A percentile compares a stretch with the other conserved stretches of the same genome.
Conservation (phyloP, 2,888 invertebrate species). For the Hydrotaea cyrtoneurina region DNA sequence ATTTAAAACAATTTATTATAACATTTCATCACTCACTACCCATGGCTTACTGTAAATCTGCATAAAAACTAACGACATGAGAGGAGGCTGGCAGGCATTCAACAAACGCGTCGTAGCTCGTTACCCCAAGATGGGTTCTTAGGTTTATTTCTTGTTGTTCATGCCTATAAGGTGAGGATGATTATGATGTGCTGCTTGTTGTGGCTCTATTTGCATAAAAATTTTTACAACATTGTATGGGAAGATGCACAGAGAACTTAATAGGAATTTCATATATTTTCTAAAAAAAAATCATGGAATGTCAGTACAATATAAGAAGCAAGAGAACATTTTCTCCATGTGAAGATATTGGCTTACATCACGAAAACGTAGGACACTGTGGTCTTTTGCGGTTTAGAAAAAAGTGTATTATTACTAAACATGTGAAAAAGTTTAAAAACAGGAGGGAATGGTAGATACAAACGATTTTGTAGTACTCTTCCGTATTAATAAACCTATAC, state of each 20-base stretch:
- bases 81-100: not conserved
- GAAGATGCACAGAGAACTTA: not conserved
- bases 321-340: not conserved
- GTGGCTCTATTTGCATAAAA: conserved; percentile 19
- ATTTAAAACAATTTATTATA: conserved; percentile 28
- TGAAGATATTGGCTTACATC: too few relatives aligned
- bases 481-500: too few relatives aligned
- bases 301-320: not conserved
- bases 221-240: not conserved
- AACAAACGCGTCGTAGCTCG: conserved; percentile 2
- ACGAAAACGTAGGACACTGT: too few relatives aligned
- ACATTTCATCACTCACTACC: conserved; percentile 4
- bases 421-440: too few relatives aligned
- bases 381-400: too few relatives aligned
- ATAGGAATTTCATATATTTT: not conserved
- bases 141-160: not conserved
- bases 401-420: too few relatives aligned
- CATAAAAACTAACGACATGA: conserved; percentile 14
- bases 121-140: not conserved
- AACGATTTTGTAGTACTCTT: too few relatives aligned
- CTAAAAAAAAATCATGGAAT: not conserved
- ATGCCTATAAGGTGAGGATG: not conserved
- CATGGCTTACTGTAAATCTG: conserved; percentile 26
- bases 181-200: not conserved
- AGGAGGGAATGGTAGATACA: too few relatives aligned